phyloP scores from a whole-genome alignment of 2,888 invertebrate species.

The Drosophila percnosoma region DNA sequence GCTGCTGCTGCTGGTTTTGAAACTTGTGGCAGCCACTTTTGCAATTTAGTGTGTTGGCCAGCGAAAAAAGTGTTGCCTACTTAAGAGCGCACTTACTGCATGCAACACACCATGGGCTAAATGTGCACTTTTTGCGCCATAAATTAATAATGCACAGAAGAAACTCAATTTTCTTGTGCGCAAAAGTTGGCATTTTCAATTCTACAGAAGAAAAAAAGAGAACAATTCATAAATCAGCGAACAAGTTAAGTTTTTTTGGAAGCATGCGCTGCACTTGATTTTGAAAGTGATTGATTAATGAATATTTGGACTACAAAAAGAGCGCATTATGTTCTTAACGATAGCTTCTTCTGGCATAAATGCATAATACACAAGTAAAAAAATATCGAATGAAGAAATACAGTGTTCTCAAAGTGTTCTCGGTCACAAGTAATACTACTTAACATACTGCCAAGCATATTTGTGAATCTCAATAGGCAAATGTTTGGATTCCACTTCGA shows the following conservation, averaged over 20 bases:
- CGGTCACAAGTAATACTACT: constrained; percentile 6
- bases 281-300: background rate
- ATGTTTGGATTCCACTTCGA: constrained; percentile 69
- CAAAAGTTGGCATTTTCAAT: background rate
- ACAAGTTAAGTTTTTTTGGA: background rate
- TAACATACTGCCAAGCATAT: background rate
- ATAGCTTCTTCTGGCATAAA: background rate
- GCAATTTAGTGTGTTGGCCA: constrained; percentile 26
- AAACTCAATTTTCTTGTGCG: background rate
- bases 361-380: background rate
- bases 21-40: constrained; percentile 51
- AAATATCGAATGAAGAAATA: background rate
- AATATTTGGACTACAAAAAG: background rate
- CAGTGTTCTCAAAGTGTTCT: background rate
- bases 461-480: constrained; percentile 53
- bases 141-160: background rate
- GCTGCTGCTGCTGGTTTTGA: constrained; percentile 13
- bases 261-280: background rate
- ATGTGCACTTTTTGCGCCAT: background rate
- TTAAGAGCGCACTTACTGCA: constrained; percentile 44
- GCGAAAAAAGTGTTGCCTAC: constrained; percentile 46
- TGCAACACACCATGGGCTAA: constrained; percentile 16
- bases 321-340: background rate
- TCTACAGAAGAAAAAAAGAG: background rate
- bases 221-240: constrained; percentile 2